Base-by-base conservation (phyloP, 2,113 vertebrate species). In the Electrona antarctica region DNA sequence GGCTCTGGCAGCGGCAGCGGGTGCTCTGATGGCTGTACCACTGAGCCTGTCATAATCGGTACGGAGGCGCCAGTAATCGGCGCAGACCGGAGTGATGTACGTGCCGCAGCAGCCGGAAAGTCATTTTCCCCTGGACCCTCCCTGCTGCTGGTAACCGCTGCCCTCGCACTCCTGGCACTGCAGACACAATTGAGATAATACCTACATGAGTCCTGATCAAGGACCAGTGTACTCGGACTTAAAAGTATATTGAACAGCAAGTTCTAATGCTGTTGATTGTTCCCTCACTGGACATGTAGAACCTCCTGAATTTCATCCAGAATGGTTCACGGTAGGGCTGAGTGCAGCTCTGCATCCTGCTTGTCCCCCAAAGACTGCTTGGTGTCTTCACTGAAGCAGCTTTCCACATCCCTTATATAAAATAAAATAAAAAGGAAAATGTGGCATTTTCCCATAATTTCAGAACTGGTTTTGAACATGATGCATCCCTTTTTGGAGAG, bases 181-280 rank as follows among this genome's bases (percentile, higher is more conserved):
- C 95, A 95, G 89, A 95, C 93, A 90, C 93, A 91, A 72, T 94
- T 95, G 95, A 99, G 97, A 98, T 99, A 98, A 97, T 98, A 94
- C 74, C 65, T 6, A 45, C 67, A 77, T 52, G 84, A 60, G 72
- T 66, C 64, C 74, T 51, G 66, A 69, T 62, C 63, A 55, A 67
- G 74, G 83, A 89, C 88, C 89, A 89, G 84, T 91, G 68, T 76
- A 91, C 92, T 95, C 93, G 83, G 47, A 41, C 29, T 0, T 59
- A 75, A 41, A 79, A 85, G 85, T 85, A 77, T 73, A 54, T 62
- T 64, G 46, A 81, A 84, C 81, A 83, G 85, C 86, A 76, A 81
- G 79, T 81, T 87, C 77, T 80, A 77, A 74, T 79, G 85, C 78
- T 81, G 87, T 14, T 73, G 49, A 61, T 65, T 65, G 45, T 86